Evolutionary conservation across 2,888 invertebrate species (phyloP).

Genomic region (Sarcophaga variegata): DNA sequence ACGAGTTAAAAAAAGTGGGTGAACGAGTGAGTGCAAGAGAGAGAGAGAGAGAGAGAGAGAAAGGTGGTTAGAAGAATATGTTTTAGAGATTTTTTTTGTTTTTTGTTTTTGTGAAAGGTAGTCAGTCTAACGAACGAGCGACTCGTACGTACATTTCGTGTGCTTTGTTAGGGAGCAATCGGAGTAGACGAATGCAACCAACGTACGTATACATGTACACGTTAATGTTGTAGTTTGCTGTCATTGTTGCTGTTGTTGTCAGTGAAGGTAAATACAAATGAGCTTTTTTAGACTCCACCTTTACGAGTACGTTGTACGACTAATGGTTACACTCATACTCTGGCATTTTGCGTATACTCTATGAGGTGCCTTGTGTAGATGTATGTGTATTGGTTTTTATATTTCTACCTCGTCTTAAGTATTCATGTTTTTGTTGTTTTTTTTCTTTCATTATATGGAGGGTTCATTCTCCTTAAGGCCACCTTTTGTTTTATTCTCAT

Average conservation of each 20-base stretch:
- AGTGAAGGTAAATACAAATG: slow-evolving; percentile 77
- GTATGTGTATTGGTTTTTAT: not conserved
- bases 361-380: not conserved
- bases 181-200: slow-evolving; percentile 43
- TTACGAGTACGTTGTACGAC: slow-evolving; percentile 57
- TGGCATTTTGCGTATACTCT: not conserved
- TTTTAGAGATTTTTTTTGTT: slow-evolving; percentile 25
- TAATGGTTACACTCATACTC: slow-evolving; percentile 25
- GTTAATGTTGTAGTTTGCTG: slow-evolving; percentile 34
- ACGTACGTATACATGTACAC: slow-evolving; percentile 17
- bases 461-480: not conserved
- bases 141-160: slow-evolving; percentile 39
- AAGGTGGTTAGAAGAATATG: slow-evolving; percentile 16
- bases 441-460: not conserved
- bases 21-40: not conserved
- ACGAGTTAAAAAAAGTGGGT: too few relatives aligned
- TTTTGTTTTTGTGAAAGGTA: slow-evolving; percentile 36
- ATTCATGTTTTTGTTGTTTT: not conserved
- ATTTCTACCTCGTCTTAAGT: not conserved
- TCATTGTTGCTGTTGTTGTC: slow-evolving; percentile 14
- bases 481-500: not conserved
- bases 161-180: slow-evolving; percentile 36
- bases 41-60: slow-evolving; percentile 23
- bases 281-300: slow-evolving; percentile 77
- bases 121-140: slow-evolving; percentile 22